Evolutionary conservation across 2,888 invertebrate species (phyloP), one percentile per base, ranked within the genome.

Genomic region (Latheticus oryzae): DNA sequence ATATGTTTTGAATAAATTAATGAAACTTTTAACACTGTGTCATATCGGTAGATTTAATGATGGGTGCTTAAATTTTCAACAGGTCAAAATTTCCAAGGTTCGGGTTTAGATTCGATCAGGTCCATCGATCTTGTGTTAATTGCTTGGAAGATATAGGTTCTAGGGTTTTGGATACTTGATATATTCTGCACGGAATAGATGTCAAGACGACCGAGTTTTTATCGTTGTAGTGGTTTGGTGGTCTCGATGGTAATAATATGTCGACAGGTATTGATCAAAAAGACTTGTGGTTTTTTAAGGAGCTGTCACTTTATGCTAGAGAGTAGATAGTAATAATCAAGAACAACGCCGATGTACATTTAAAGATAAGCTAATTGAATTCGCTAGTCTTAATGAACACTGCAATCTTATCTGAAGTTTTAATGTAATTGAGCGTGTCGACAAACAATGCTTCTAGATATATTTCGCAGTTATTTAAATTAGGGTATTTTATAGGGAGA

Each of bases 301-400:
- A 15, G 12, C 17, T 8, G 37, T 19, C n/a, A n/a, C n/a, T n/a
- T 13, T 43, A 12, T 28, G 42, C 28, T 17, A n/a, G 21, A 17
- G 15, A 45, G 11, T 21, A 45, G 45, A 45, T 45, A 30, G 8
- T 12, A 24, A 21, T 32, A 17, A 47, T 47, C 47, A 33, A 11
- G 33, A 33, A 33, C 21, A 17, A 38, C 38, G 35, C 28, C 17
- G 21, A 30, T 38, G 26, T 24, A 62, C 51, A 53, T 38, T 53
- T 38, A 16, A 26, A 56, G 65, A 65, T 65, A 65, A 63, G 62
- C 63, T 63, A 63, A 65, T 65, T 63, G 63, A 63, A 63, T 63
- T 65, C 54, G 62, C 65, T 60, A 63, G 65, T 58, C 53, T 56
- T 55, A 56, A 62, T 60, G 50, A 60, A 47, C 40, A 38, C 37